phyloP scores from a whole-genome alignment of 2,888 invertebrate species.

The Phaedon cochleariae region DNA sequence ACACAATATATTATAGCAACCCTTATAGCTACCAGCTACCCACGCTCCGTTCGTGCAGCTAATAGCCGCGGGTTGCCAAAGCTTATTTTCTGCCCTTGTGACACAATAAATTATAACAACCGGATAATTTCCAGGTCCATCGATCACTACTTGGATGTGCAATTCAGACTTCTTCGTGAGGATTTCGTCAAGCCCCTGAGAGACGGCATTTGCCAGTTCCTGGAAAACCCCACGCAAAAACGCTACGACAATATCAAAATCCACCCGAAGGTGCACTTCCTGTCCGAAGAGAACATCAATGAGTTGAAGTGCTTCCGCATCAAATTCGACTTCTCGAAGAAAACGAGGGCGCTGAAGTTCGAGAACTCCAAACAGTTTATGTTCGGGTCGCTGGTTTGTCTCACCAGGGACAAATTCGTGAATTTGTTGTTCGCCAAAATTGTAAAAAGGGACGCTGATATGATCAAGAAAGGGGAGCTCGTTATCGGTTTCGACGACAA shows the following conservation, averaged over 20 bases:
- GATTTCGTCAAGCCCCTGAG: slow-evolving; percentile 80
- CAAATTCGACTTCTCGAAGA: slow-evolving; percentile 40
- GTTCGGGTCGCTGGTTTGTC: slow-evolving; percentile 76
- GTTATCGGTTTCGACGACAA: slow-evolving; percentile 63
- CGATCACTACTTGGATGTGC: slow-evolving; percentile 81
- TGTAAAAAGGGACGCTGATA: slow-evolving; percentile 63
- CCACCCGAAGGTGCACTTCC: slow-evolving; percentile 4
- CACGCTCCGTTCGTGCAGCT: too few species aligned
- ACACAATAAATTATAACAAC: too few species aligned
- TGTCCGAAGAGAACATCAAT: background rate
- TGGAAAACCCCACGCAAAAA: background rate
- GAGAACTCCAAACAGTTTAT: slow-evolving; percentile 70
- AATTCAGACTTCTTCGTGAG: slow-evolving; percentile 80
- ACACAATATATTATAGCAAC: too few species aligned
- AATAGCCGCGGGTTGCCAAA: too few species aligned
- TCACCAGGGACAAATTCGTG: slow-evolving; percentile 75
- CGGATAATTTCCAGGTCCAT: slow-evolving; percentile 47
- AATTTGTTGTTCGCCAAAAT: slow-evolving; percentile 76
- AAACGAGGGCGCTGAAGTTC: slow-evolving; percentile 60
- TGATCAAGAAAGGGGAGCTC: slow-evolving; percentile 58
- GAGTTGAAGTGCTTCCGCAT: slow-evolving; percentile 4
- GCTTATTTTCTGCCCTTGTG: too few species aligned
- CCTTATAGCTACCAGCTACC: too few species aligned
- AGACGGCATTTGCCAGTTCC: slow-evolving; percentile 66
- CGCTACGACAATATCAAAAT: slow-evolving; percentile 3